phyloP scores from a whole-genome alignment of 2,797 vertebrate species.

The Sebastes miniatus region DNA sequence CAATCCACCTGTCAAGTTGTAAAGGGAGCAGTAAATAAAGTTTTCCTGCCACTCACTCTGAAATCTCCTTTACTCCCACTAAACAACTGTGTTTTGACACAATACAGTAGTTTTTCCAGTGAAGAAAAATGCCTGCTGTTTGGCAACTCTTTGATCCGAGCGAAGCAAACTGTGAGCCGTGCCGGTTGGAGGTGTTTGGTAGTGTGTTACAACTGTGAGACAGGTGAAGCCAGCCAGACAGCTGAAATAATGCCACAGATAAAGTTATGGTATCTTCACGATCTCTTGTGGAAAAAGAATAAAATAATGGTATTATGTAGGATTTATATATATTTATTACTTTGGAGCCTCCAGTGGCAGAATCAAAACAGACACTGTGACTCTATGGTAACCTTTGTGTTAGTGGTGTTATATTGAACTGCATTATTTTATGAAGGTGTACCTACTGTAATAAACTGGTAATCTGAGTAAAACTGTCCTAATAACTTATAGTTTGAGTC shows the following conservation, averaged over 20 bases:
- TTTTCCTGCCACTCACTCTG: slow-evolving; percentile 37
- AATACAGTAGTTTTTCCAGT: slow-evolving; percentile 14
- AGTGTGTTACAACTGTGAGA: slow-evolving; percentile 16
- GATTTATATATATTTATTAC: neutral
- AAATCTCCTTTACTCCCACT: slow-evolving; percentile 9
- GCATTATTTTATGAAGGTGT: neutral
- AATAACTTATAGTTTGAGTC: neutral
- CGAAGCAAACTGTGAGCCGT: slow-evolving; percentile 41
- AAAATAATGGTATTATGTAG: neutral
- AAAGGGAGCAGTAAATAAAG: slow-evolving; percentile 17
- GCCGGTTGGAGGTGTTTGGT: slow-evolving; percentile 21
- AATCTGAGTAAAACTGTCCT: neutral
- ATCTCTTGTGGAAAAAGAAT: neutral
- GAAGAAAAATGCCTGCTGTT: slow-evolving; percentile 24
- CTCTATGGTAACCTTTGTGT: too few species aligned
- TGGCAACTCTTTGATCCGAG: slow-evolving; percentile 47
- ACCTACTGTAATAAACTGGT: neutral
- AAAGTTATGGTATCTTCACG: neutral
- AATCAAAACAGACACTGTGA: neutral
- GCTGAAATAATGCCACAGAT: slow-evolving; percentile 6
- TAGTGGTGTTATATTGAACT: neutral
- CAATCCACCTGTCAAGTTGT: slow-evolving; percentile 32
- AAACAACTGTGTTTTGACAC: slow-evolving; percentile 51
- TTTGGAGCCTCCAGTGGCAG: neutral
- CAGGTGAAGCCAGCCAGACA: slow-evolving; percentile 19